Conservation (phyloP, 2,888 invertebrate genomes). For the Lymantria monacha region DNA sequence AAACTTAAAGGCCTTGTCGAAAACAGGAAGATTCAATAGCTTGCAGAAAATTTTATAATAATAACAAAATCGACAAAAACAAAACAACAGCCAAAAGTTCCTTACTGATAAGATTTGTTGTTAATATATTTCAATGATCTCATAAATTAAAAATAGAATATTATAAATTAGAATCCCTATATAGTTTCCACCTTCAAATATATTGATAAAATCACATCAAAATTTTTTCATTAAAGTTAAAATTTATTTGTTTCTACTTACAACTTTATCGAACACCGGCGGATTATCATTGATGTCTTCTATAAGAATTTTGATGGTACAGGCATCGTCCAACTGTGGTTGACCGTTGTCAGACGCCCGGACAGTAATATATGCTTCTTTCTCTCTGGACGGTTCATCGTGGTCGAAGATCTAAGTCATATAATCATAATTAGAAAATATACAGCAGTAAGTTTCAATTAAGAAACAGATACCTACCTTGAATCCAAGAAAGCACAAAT, state of each 20-base stretch:
- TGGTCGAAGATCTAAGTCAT: slow-evolving; percentile 88
- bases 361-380: slow-evolving; percentile 92
- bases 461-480: background rate
- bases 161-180: background rate
- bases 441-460: slow-evolving; percentile 3
- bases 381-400: slow-evolving; percentile 93
- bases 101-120: too few species aligned
- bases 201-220: background rate
- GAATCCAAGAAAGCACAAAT: background rate
- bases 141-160: background rate
- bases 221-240: background rate
- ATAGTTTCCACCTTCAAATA: slow-evolving; percentile 1
- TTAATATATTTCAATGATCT: background rate
- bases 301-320: slow-evolving; percentile 95
- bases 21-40: background rate
- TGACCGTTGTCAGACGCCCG: slow-evolving; percentile 96
- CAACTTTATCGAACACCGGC: slow-evolving; percentile 91
- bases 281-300: slow-evolving; percentile 96
- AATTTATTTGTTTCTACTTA: slow-evolving; percentile 66
- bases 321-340: slow-evolving; percentile 94
- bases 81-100: background rate
- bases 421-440: slow-evolving; percentile 7
- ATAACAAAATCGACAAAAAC: background rate
- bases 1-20: background rate
- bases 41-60: background rate